phyloP scores from a whole-genome alignment of 1,140 invertebrate species.

The Dreissena polymorpha region DNA sequence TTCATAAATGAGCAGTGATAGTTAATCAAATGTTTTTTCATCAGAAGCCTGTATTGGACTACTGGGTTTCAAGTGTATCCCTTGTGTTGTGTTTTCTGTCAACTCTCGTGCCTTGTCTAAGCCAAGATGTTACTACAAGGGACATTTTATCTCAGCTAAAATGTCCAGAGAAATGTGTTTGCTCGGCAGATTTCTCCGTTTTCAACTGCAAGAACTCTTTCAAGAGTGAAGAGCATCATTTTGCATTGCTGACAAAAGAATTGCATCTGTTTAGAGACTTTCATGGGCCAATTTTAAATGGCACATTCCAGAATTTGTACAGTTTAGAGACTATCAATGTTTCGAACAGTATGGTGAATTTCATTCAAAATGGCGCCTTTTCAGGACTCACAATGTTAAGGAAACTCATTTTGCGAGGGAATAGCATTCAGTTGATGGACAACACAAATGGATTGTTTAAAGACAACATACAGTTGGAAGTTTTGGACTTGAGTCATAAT shows the following conservation, averaged over 20 bases:
- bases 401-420: conserved; percentile 19
- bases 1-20: too few species aligned
- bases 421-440: conserved; percentile 40
- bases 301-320: conserved; percentile 29
- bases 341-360: conserved; percentile 34
- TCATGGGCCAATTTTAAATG: conserved; percentile 40
- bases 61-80: too few species aligned
- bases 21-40: too few species aligned
- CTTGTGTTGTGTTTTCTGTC: conserved; percentile 17
- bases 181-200: conserved; percentile 20
- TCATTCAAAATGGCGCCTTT: conserved; percentile 44
- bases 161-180: conserved; percentile 33
- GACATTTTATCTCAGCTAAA: neutral
- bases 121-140: neutral
- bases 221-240: neutral
- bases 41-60: too few species aligned
- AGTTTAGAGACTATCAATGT: conserved; percentile 37
- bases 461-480: conserved; percentile 34
- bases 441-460: conserved; percentile 34
- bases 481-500: conserved; percentile 47
- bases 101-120: conserved; percentile 12
- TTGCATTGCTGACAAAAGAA: conserved; percentile 34
- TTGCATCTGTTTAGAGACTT: conserved; percentile 29
- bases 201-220: conserved; percentile 35
- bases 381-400: conserved; percentile 24